A percentile compares a stretch with the other conserved stretches of the same genome.
Conservation (phyloP, 2,888 invertebrate genomes). For the Cepaea hortensis region DNA sequence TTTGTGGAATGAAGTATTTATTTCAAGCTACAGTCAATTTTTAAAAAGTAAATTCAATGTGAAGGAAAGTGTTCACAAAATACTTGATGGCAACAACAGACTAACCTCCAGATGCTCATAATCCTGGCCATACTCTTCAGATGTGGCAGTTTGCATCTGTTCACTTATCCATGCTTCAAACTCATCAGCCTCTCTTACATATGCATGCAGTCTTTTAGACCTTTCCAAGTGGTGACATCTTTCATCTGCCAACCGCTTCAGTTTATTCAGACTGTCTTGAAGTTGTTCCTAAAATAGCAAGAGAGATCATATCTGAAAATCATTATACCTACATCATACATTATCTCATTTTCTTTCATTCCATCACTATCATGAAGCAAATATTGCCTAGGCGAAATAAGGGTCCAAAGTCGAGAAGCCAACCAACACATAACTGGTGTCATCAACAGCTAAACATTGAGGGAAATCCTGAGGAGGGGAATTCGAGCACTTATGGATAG, state of each 20-base stretch:
- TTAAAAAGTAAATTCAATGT: no score
- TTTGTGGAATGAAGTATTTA: not conserved
- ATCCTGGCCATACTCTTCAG: conserved; percentile 97
- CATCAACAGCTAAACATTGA: no score
- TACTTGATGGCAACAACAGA: no score
- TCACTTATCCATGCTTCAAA: conserved; percentile 96
- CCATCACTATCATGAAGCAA: no score
- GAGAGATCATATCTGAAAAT: not conserved
- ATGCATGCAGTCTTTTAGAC: conserved; percentile 85
- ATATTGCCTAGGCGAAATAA: no score
- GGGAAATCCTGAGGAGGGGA: no score
- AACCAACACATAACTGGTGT: no score
- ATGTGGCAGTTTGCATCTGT: conserved; percentile 91
- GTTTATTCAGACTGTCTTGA: conserved; percentile 82
- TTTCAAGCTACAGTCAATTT: not conserved
- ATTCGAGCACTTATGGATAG: no score
- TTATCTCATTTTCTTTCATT: not conserved
- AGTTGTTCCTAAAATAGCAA: conserved; percentile 64
- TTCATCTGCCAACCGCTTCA: conserved; percentile 87
- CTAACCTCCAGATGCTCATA: conserved; percentile 87
- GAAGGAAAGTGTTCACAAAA: no score
- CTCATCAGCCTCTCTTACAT: conserved; percentile 82
- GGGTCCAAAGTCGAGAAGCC: no score
- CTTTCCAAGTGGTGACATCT: conserved; percentile 92
- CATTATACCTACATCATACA: not conserved